Conservation (phyloP, 1,140 invertebrate species). For the Drosophila kanapiae region DNA sequence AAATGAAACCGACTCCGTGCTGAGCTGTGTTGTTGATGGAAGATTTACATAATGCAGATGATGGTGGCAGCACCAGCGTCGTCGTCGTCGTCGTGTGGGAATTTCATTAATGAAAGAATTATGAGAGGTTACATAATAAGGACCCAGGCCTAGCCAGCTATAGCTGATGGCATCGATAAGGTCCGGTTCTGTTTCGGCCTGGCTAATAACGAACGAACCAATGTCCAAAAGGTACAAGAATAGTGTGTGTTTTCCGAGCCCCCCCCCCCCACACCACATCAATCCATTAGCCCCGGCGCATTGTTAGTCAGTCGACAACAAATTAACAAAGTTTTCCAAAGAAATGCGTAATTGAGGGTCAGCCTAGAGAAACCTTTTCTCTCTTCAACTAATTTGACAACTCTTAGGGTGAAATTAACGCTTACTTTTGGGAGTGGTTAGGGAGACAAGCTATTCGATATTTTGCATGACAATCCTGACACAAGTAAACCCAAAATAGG, state of each 20-base stretch:
- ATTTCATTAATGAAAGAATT: constrained; percentile 84
- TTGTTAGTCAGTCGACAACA: constrained; percentile 71
- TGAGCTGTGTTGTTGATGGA: constrained; percentile 57
- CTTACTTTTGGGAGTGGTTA: constrained; percentile 23
- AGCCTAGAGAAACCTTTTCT: constrained; percentile 16
- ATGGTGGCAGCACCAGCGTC: constrained; percentile 28
- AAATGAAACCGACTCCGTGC: constrained; percentile 68
- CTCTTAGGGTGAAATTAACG: constrained; percentile 57
- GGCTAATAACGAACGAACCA: constrained; percentile 53
- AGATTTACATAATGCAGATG: constrained; percentile 78
- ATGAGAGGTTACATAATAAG: constrained; percentile 84
- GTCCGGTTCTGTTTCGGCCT: constrained; percentile 30
- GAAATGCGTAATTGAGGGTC: constrained; percentile 72
- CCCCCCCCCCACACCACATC: neutral
- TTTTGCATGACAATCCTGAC: constrained; percentile 52
- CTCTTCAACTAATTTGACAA: constrained; percentile 47
- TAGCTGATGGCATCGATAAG: constrained; percentile 39
- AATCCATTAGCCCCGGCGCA: constrained; percentile 40
- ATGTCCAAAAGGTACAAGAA: constrained; percentile 19
- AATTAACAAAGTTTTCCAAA: constrained; percentile 78
- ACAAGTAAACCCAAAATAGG: neutral
- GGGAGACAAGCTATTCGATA: constrained; percentile 2
- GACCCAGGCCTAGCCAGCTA: neutral
- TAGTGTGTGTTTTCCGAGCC: constrained; percentile 14
- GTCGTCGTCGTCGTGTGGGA: constrained; percentile 65